phyloP scores from a whole-genome alignment of 2,888 invertebrate genomes.

The Malacosoma neustria region DNA sequence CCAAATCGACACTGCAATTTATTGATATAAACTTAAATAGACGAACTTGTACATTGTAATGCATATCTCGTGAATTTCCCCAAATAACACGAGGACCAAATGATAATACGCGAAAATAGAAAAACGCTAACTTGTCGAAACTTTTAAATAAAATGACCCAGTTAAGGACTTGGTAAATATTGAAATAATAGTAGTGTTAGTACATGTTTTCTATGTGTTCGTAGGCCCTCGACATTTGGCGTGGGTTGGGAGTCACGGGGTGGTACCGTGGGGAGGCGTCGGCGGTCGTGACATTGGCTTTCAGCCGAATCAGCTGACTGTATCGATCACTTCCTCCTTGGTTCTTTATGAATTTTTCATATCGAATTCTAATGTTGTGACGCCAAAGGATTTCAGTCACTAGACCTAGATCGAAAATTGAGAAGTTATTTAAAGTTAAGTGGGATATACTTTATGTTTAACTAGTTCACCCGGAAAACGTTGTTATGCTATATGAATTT shows the following conservation, averaged over 20 bases:
- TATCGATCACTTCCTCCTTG: slow-evolving; percentile 67
- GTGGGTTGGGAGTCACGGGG: slow-evolving; percentile 23
- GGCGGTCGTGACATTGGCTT: slow-evolving; percentile 63
- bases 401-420: too few species aligned
- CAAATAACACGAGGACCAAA: too few species aligned
- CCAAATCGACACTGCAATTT: too few species aligned
- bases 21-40: too few species aligned
- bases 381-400: slow-evolving; percentile 13
- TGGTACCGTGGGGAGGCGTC: slow-evolving; percentile 19
- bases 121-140: neutral
- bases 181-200: too few species aligned
- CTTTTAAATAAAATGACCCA: neutral
- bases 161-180: neutral
- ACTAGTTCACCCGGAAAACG: too few species aligned
- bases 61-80: too few species aligned
- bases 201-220: neutral
- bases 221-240: slow-evolving; percentile 6
- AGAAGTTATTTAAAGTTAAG: too few species aligned
- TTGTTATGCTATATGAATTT: too few species aligned
- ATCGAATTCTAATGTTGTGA: slow-evolving; percentile 34
- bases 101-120: neutral
- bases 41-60: too few species aligned
- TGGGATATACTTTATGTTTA: too few species aligned
- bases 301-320: slow-evolving; percentile 65
- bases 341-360: slow-evolving; percentile 65